Percentiles rank a stretch among this genome's conserved stretches.
Conservation (phyloP, 2,888 invertebrate species). For the Pachymerium ferrugineum region DNA sequence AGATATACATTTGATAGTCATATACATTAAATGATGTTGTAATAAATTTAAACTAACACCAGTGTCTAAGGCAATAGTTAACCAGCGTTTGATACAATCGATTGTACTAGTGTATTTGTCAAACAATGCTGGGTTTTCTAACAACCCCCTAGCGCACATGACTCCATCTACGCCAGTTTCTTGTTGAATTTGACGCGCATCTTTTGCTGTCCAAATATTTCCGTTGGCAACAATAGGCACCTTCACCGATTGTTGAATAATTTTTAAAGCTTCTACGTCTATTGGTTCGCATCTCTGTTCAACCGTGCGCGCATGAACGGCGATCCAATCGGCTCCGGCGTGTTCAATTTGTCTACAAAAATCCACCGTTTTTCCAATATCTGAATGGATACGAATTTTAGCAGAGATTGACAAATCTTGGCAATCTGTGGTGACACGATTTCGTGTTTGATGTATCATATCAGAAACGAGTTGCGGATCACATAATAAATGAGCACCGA, state of each 20-base stretch:
- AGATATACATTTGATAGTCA: conserved; percentile 77
- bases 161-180: conserved; percentile 67
- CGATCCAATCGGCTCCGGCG: conserved; percentile 80
- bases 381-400: conserved; percentile 77
- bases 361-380: conserved; percentile 65
- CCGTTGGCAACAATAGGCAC: conserved; percentile 92
- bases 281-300: conserved; percentile 65
- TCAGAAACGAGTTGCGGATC: conserved; percentile 78
- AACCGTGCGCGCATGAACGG: conserved; percentile 87
- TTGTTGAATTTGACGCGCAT: conserved; percentile 62
- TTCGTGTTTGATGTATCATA: conserved; percentile 69
- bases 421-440: conserved; percentile 56
- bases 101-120: conserved; percentile 65
- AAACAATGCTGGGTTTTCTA: conserved; percentile 87
- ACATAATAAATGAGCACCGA: conserved; percentile 75
- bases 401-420: conserved; percentile 76
- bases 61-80: conserved; percentile 53
- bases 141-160: conserved; percentile 86
- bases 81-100: conserved; percentile 75
- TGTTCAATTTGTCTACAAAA: conserved; percentile 73
- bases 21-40: conserved; percentile 94
- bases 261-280: conserved; percentile 63
- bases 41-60: conserved; percentile 76
- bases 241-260: conserved; percentile 63
- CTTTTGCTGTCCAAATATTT: conserved; percentile 67